Evolutionary conservation across 2,113 vertebrate species (phyloP).

Genomic region (Harpagus bidentatus): DNA sequence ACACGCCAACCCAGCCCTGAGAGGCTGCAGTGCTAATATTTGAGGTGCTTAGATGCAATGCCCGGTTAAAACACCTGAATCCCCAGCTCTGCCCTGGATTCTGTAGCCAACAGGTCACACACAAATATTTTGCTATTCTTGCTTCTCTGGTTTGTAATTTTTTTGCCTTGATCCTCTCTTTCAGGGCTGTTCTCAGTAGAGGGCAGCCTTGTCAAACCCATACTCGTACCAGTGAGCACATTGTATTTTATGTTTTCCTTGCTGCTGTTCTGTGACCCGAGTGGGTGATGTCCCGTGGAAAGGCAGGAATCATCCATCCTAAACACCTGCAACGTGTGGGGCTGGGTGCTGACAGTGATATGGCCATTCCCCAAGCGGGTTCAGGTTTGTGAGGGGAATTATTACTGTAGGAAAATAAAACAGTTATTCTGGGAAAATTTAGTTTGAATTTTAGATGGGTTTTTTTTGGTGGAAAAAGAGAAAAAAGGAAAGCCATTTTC

Average conservation of each 20-base stretch:
- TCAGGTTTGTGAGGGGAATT: background rate
- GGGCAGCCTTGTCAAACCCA: slow-evolving; percentile 40
- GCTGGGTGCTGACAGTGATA: background rate
- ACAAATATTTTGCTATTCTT: background rate
- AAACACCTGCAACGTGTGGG: background rate
- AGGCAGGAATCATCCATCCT: background rate
- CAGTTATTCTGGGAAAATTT: background rate
- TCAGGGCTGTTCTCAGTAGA: background rate
- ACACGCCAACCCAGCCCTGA: background rate
- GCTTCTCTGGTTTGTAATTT: background rate
- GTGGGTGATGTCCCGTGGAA: background rate
- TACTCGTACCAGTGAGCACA: fast-evolving
- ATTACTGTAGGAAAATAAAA: background rate
- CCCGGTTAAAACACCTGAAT: background rate
- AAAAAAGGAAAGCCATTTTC: background rate
- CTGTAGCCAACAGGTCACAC: background rate
- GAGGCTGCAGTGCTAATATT: background rate
- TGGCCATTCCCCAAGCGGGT: background rate
- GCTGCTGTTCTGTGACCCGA: background rate
- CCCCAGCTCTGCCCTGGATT: background rate
- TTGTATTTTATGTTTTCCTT: background rate
- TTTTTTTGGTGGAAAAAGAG: background rate
- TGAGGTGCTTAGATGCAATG: background rate
- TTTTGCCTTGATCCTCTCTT: background rate
- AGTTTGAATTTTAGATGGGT: background rate